These are phyloP conservation scores for Hiodon alosoides DNA, from an alignment of 2,113 vertebrate genomes.

Conservation along the genomic window DNA sequence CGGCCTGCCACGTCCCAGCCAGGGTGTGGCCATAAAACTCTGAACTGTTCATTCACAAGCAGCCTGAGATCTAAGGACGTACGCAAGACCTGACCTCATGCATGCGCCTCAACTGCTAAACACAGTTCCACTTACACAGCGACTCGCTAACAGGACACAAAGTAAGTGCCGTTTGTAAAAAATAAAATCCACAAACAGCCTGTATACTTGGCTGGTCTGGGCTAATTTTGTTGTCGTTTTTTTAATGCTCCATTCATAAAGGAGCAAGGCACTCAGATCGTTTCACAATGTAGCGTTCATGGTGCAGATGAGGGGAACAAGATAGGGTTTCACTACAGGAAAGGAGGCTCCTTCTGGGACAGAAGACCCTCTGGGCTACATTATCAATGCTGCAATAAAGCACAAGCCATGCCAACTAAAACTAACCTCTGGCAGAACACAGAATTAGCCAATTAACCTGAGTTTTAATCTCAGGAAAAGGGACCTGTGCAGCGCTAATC, in stretches of 20 bases:
- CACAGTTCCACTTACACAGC: no score
- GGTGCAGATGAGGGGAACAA: conserved; percentile 1
- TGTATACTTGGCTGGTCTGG: not conserved
- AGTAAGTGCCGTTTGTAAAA: not conserved
- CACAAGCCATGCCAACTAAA: conserved; percentile 38
- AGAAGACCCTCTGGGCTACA: conserved; percentile 8
- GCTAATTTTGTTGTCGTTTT: conserved; percentile 15
- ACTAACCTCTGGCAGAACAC: conserved; percentile 39
- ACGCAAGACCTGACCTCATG: conserved; percentile 8
- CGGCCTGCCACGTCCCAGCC: no score
- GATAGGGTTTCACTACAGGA: not conserved
- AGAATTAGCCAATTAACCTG: no score
- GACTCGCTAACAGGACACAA: not conserved
- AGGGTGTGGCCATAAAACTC: no score
- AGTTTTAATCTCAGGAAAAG: no score
- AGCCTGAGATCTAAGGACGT: not conserved
- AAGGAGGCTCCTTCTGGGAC: not conserved
- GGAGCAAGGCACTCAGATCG: not conserved
- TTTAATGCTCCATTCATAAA: conserved; percentile 2
- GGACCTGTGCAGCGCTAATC: no score
- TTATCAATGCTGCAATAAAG: conserved; percentile 27
- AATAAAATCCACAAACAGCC: no score
- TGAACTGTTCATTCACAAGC: not conserved
- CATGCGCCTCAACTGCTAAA: not conserved
- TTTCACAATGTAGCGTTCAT: not conserved